Percentiles rank a stretch among this genome's conserved stretches.
Conservation (phyloP, 1,140 invertebrate genomes). For the Macrobrachium nipponense region DNA sequence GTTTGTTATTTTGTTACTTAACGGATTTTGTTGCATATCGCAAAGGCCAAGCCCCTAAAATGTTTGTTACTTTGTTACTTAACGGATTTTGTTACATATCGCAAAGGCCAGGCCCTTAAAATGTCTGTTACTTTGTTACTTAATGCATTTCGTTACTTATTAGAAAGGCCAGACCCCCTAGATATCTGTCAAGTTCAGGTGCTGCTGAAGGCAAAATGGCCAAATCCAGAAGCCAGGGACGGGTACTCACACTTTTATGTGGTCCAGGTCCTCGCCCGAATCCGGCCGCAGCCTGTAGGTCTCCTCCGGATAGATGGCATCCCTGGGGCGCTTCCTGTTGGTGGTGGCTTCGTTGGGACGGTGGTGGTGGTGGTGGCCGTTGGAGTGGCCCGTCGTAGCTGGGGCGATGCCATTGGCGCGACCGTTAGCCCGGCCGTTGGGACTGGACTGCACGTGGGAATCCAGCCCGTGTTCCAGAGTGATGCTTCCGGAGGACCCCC, state of each 20-base stretch:
- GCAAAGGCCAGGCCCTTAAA: no score
- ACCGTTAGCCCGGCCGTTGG: background rate
- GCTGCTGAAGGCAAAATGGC: no score
- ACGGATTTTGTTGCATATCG: no score
- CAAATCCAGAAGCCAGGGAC: background rate
- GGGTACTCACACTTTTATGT: slow-evolving; percentile 36
- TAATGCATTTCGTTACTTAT: no score
- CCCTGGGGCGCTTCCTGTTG: slow-evolving; percentile 20
- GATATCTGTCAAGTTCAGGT: no score
- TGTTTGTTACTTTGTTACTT: no score
- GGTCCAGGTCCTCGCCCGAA: slow-evolving; percentile 15
- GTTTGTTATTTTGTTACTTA: no score
- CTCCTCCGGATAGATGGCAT: slow-evolving; percentile 29
- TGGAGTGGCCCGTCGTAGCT: background rate
- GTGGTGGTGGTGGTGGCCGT: background rate
- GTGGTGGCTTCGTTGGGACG: background rate
- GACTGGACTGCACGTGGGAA: background rate
- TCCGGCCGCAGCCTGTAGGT: slow-evolving; percentile 24
- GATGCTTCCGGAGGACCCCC: slow-evolving; percentile 34
- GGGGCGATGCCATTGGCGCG: background rate
- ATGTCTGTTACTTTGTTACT: no score
- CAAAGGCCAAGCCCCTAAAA: no score
- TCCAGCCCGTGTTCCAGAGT: slow-evolving; percentile 35
- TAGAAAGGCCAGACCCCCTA: no score
- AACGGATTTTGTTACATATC: no score